Percentiles rank a stretch among this genome's conserved stretches.
phyloP scores from a whole-genome alignment of 2,888 invertebrate species.

The Lasioglossum villosulum region DNA sequence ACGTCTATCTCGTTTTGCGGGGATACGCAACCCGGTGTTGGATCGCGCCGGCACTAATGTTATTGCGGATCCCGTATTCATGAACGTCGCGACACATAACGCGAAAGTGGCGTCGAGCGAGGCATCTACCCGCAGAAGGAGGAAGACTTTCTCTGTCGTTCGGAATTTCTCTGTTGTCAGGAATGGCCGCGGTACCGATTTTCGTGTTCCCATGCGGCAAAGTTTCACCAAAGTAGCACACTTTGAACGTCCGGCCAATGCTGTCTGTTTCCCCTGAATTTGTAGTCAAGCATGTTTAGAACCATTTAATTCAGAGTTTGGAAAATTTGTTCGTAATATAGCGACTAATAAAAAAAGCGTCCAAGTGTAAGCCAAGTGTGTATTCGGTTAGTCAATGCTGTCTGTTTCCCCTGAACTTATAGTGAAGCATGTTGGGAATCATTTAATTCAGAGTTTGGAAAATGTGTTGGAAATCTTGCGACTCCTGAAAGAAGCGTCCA shows the following conservation, averaged over 20 bases:
- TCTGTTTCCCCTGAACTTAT: too few relatives aligned
- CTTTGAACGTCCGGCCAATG: background rate
- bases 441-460: too few relatives aligned
- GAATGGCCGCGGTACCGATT: background rate
- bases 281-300: too few relatives aligned
- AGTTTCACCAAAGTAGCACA: background rate
- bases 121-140: conserved; percentile 12
- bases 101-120: conserved; percentile 50
- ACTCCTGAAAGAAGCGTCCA: too few relatives aligned
- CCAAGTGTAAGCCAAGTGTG: too few relatives aligned
- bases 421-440: too few relatives aligned
- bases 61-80: conserved; percentile 66
- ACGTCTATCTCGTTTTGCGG: conserved; percentile 34
- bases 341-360: too few relatives aligned
- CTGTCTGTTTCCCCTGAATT: background rate
- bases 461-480: too few relatives aligned
- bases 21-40: conserved; percentile 54
- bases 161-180: background rate
- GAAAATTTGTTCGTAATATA: too few relatives aligned
- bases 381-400: too few relatives aligned
- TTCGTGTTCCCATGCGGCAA: background rate
- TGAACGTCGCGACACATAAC: conserved; percentile 65
- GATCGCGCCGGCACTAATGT: conserved; percentile 58
- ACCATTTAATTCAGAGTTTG: too few relatives aligned
- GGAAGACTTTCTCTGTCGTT: conserved; percentile 52